A percentile compares a stretch with the other conserved stretches of the same genome.
Conservation (phyloP, 1,140 invertebrate species). For the Gerris buenoi region DNA sequence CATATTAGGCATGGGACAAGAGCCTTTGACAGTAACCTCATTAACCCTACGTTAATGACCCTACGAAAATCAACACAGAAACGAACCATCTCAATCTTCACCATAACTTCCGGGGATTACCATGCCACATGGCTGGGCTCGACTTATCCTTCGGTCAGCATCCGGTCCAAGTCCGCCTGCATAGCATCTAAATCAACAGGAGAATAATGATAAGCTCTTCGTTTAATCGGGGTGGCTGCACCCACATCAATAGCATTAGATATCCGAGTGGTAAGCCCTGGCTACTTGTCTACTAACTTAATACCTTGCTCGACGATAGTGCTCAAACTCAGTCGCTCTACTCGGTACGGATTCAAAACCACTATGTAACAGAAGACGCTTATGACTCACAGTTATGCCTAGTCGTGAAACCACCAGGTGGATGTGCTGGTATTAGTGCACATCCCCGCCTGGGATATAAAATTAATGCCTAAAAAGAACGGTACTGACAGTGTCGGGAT, state of each 20-base stretch:
- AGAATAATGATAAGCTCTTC: conserved; percentile 22
- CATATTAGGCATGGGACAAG: conserved; percentile 23
- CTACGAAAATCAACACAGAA: conserved; percentile 20
- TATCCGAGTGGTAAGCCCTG: conserved; percentile 6
- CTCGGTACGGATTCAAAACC: too few species aligned
- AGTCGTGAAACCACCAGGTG: too few species aligned
- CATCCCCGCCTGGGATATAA: too few species aligned
- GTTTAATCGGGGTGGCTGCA: conserved; percentile 23
- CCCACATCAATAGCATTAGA: conserved; percentile 25
- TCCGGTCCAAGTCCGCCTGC: conserved; percentile 22
- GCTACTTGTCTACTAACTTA: neutral
- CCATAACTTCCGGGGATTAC: conserved; percentile 22
- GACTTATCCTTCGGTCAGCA: conserved; percentile 22
- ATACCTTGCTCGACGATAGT: too few species aligned
- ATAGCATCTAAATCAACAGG: conserved; percentile 17
- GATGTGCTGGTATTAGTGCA: too few species aligned
- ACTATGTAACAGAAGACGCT: too few species aligned
- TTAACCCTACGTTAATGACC: too few species aligned
- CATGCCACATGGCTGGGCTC: conserved; percentile 24
- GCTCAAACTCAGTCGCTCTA: too few species aligned
- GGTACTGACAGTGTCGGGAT: too few species aligned
- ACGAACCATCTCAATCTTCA: conserved; percentile 20
- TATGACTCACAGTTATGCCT: too few species aligned
- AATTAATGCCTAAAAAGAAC: too few species aligned
- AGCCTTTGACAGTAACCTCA: conserved; percentile 4